These are phyloP conservation scores for Pygoscelis antarcticus DNA, from an alignment of 2,113 vertebrate genomes.

Conservation along the genomic window DNA sequence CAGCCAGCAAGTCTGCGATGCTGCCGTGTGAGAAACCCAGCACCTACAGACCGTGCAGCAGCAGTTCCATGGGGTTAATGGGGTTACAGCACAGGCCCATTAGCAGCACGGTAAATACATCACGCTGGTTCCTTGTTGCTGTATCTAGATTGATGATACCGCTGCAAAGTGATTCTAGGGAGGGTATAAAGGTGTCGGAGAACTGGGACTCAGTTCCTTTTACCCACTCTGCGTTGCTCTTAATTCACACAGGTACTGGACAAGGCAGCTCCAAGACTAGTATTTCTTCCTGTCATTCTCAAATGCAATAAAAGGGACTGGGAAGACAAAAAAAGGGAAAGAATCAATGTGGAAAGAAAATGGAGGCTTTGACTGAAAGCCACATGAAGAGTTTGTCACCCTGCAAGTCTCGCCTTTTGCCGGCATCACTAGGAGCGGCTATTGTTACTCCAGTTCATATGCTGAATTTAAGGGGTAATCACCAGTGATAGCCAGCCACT, in stretches of 20 bases:
- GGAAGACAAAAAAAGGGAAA: background rate
- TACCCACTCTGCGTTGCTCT: background rate
- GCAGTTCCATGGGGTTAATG: background rate
- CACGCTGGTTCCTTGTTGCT: background rate
- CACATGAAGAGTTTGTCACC: background rate
- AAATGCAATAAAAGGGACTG: background rate
- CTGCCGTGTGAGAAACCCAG: background rate
- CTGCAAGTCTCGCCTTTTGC: background rate
- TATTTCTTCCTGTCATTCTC: background rate
- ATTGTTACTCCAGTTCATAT: background rate
- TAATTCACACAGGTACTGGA: background rate
- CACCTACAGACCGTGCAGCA: fast-evolving
- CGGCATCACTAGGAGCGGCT: background rate
- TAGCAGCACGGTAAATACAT: background rate
- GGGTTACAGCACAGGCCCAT: background rate
- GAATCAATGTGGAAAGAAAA: background rate
- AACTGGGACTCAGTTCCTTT: background rate
- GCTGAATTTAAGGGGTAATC: background rate
- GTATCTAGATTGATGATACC: background rate
- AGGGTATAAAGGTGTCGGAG: background rate
- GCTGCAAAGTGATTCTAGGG: background rate
- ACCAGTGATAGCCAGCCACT: background rate
- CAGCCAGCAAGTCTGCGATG: background rate
- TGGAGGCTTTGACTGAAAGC: background rate
- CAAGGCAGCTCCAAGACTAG: background rate